Conservation (phyloP, 1,140 invertebrate genomes). For the Danaus plexippus region DNA sequence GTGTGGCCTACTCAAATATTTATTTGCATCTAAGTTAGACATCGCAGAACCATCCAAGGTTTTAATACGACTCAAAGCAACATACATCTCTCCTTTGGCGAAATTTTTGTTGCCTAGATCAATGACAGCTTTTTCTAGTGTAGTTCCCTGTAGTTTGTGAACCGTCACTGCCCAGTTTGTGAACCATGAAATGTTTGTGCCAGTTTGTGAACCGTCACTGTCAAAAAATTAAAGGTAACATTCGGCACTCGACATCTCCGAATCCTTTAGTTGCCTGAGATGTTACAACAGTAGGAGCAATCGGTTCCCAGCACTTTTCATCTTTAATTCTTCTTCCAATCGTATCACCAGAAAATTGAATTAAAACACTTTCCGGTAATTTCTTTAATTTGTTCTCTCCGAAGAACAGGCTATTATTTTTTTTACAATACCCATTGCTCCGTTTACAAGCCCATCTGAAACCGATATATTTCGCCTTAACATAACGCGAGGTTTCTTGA, state of each 20-base stretch:
- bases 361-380: slow-evolving; percentile 18
- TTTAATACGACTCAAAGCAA: slow-evolving; percentile 34
- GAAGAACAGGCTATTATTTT: slow-evolving; percentile 25
- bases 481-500: slow-evolving; percentile 24
- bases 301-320: slow-evolving; percentile 18
- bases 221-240: slow-evolving; percentile 51
- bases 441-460: slow-evolving; percentile 28
- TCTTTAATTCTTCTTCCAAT: slow-evolving; percentile 25
- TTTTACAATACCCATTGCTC: slow-evolving; percentile 28
- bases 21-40: too few species aligned
- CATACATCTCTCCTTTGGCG: slow-evolving; percentile 34
- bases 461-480: slow-evolving; percentile 23
- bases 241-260: slow-evolving; percentile 38
- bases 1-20: too few species aligned
- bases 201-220: too few species aligned
- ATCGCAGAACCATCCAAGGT: too few species aligned
- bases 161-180: slow-evolving; percentile 44
- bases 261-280: slow-evolving; percentile 26
- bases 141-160: slow-evolving; percentile 50
- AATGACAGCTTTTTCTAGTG: slow-evolving; percentile 42
- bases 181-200: too few species aligned
- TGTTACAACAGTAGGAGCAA: slow-evolving; percentile 15
- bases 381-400: slow-evolving; percentile 26
- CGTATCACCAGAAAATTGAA: slow-evolving; percentile 29
- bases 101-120: slow-evolving; percentile 36